Percentiles rank a stretch among this genome's conserved stretches.
Conservation (phyloP, 2,113 vertebrate genomes). For the Xiphorhynchus elegans region DNA sequence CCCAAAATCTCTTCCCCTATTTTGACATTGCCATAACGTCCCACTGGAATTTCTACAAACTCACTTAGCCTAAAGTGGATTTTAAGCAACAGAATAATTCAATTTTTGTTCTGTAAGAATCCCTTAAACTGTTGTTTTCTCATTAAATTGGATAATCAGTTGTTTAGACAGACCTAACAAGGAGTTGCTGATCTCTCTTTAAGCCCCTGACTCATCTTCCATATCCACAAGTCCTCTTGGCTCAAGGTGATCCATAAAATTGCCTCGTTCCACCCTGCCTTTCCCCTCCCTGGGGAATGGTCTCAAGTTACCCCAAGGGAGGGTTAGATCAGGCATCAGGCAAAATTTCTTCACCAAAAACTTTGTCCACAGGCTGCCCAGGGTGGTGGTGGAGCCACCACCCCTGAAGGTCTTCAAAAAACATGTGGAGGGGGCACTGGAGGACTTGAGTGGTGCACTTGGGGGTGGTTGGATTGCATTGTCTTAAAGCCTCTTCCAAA, state of each 20-base stretch:
- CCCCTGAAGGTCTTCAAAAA: background rate
- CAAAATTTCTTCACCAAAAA: background rate
- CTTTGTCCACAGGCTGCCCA: background rate
- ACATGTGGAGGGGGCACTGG: rapidly evolving
- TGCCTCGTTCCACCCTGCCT: too few species aligned
- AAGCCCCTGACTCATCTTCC: background rate
- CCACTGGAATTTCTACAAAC: background rate
- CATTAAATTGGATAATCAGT: background rate
- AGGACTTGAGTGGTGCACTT: background rate
- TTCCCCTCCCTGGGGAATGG: rapidly evolving
- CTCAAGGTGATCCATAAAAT: background rate
- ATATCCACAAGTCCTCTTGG: background rate
- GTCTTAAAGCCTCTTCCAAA: background rate
- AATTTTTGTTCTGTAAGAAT: background rate
- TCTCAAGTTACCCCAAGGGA: background rate
- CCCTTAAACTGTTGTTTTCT: background rate
- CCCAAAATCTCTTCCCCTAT: background rate
- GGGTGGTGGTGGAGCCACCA: background rate
- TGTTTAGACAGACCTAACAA: background rate
- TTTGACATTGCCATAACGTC: background rate
- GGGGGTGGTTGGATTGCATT: background rate
- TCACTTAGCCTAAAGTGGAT: background rate
- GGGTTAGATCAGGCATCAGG: background rate
- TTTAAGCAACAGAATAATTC: background rate
- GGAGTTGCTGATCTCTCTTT: background rate